phyloP scores from a whole-genome alignment of 2,797 vertebrate genomes.

The Sylvilagus floridanus region DNA sequence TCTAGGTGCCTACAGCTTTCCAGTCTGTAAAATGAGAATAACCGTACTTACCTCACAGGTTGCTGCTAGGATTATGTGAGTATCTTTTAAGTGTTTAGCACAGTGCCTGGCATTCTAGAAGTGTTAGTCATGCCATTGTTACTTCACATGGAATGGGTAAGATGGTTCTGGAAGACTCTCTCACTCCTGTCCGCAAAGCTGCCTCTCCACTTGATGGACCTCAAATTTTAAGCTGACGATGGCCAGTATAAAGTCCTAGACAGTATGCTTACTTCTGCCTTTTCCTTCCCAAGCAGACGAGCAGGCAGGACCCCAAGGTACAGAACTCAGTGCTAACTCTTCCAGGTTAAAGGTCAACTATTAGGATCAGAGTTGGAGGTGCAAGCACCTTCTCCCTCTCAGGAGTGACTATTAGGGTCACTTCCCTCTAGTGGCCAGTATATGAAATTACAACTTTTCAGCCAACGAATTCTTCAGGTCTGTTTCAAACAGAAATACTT shows the following conservation, averaged over 20 bases:
- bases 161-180: background rate
- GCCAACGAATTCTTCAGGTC: background rate
- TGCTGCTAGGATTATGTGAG: background rate
- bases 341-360: background rate
- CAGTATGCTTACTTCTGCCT: background rate
- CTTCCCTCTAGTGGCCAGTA: constrained; percentile 67
- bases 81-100: background rate
- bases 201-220: background rate
- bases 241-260: background rate
- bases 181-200: constrained; percentile 19
- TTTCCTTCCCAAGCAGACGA: background rate
- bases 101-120: background rate
- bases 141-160: background rate
- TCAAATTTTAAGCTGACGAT: background rate
- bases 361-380: background rate
- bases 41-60: background rate
- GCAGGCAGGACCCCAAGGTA: background rate
- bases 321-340: background rate
- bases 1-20: background rate
- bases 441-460: background rate
- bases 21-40: background rate
- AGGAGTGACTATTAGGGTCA: constrained; percentile 31
- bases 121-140: background rate
- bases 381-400: background rate
- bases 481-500: background rate